Base-by-base conservation (phyloP, 2,888 invertebrate genomes). In the Pollenia griseotomentosa region DNA sequence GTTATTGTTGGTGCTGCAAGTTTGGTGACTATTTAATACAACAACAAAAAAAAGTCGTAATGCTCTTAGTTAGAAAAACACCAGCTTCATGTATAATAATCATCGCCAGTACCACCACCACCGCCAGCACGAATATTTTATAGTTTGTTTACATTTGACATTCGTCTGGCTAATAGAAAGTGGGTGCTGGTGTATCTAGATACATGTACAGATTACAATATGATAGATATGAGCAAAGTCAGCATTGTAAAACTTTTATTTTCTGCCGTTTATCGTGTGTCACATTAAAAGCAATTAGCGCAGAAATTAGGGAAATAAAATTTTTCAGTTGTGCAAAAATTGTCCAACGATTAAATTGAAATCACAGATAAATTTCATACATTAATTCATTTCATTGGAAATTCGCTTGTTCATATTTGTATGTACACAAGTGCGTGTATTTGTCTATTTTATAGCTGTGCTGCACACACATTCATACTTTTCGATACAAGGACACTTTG, bases 271-370 rank as follows among this genome's bases (percentile, higher is more conserved):
- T 40, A 9, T 46, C 74, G 77, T 59, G 55, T 74, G 40, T 77
- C 73, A 75, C 71, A 80, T 85, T 63, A 65, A 77, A 83, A 89
- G 89, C 91, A 92, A 92, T 92, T 92, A 91, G 90, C 90, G 87
- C 83, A 89, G 90, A 91, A 90, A 91, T 90, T 91, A 88, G 89
- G 89, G 88, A 90, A 90, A 89, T 91, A 90, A 79, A 73, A 74
- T 57, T 75, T 80, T 87, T 71, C 55, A 71, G 82, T 90, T 91
- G 90, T 84, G 65, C 73, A 90, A 88, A 33, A 90, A 90, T 90
- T 92, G 91, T 91, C 89, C 89, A 89, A 86, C 93, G 92, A 93
- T 93, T 93, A 92, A 92, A 91, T 91, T 90, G 90, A 91, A 92
- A 93, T 93, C 92, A 92, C 77, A 73, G 84, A 86, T 79, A 73